Evolutionary conservation across 2,797 vertebrate species (phyloP), one percentile per base, ranked within the genome.

Genomic region (Neostethus bicornis): DNA sequence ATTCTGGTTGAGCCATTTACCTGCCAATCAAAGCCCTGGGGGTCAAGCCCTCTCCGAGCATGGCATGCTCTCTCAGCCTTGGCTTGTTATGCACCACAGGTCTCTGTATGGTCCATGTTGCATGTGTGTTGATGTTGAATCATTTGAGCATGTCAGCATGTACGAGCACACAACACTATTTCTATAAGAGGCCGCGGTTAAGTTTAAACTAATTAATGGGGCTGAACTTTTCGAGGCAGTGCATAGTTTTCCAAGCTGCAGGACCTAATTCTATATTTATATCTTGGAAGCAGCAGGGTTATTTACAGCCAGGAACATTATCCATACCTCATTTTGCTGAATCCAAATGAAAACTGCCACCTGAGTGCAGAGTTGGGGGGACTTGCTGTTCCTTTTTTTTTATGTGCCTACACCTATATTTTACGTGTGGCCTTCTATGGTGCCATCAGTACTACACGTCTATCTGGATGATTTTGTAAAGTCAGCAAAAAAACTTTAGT

Each of bases 261-360:
- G 84, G 87, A 91, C 29, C 67, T 53, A 71, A 77, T 76, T 80
- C 88, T 89, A 86, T 85, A 79, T 86, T 92, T 92, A 91, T 89
- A 91, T 87, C 81, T 42, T 68, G 67, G 21, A 85, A 87, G 87
- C 85, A 88, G 75, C 81, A 73, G 49, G 83, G 80, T 89, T 90
- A 93, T 90, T 81, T 90, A 90, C 82, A 89, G 89, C 85, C 50
- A 24, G 86, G 87, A 89, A 92, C 89, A 92, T 91, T 91, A 92
- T 82, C 73, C 73, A 57, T 80, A 80, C 75, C 66, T 85, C 60
- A 49, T 81, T 85, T 85, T 80, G 73, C 79, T 84, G 83, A 81
- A 87, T 87, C 75, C 63, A 65, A 80, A 79, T 78, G 73, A 86
- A 89, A 86, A 66, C 34, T 66, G 73, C 78, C 68, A 70, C 71